Evolutionary conservation across 2,797 vertebrate genomes (phyloP), one percentile per base, ranked within the genome.

Genomic region (Melanotaenia parkinsoni): DNA sequence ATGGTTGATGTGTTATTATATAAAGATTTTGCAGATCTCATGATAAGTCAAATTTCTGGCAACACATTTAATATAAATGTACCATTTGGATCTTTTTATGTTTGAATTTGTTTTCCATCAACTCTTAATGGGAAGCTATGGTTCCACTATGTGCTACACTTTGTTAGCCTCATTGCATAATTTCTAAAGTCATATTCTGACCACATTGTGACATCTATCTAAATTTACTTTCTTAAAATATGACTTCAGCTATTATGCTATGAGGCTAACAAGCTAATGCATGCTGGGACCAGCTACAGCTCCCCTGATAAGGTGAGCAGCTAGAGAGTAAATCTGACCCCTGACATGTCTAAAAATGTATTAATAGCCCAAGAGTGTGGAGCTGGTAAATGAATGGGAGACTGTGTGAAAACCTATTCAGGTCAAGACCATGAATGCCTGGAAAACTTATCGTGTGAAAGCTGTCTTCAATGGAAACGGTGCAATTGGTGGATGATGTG

Each of bases 311-410:
- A 67, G 32, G 51, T 0, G 9, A n/a, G 68, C 67, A 84, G 79
- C 58, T 56, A 30, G 73, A 59, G 82, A 57, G 71, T 16, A 30
- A 16, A 58, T 7, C 18, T 28, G 28, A 2, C 1, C 38, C 16
- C 67, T 32, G 26, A 40, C 70, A 40, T 32, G 63, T 67, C 62
- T 70, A 13, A 37, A 67, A 3, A 1, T 66, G 35, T 88, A 84
- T 86, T 71, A 69, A 84, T 86, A 82, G 81, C 16, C 5, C 10
- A 18, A 24, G 43, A 35, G 40, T n/a, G 40, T 20, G 47, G 74
- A 1, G 28, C 53, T 10, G 58, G 60, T 35, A 47, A 70, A 63
- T 63, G 58, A 75, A 63, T 26, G 69, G 58, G 59, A 0, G 40
- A 26, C 8, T 20, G 26, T 35, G 67, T 28, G 35, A 33, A 1